Percentiles rank a stretch among this genome's conserved stretches.
phyloP scores from a whole-genome alignment of 2,797 vertebrate species.

The Pristis pectinata region DNA sequence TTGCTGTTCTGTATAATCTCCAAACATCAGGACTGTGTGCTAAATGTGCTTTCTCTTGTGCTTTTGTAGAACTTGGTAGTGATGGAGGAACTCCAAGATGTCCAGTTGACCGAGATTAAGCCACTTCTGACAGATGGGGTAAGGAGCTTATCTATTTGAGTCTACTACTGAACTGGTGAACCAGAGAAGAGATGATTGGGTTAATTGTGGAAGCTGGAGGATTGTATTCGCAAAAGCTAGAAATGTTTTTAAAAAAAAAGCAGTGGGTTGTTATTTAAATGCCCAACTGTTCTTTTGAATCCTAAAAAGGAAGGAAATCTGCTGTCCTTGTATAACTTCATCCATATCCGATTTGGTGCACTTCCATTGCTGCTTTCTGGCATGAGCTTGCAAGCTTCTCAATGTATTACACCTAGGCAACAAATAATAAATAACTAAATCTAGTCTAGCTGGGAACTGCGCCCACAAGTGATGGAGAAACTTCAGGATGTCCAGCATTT shows the following conservation, averaged over 20 bases:
- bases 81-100: slow-evolving; percentile 91
- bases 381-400: no score
- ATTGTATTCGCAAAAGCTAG: not conserved
- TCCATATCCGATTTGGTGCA: not conserved
- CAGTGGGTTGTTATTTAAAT: not conserved
- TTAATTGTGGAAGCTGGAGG: not conserved
- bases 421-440: not conserved
- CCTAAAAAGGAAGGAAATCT: not conserved
- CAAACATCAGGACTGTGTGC: not conserved
- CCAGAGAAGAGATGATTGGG: not conserved
- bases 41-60: not conserved
- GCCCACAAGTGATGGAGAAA: no score
- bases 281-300: not conserved
- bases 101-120: slow-evolving; percentile 90
- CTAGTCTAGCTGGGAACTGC: no score
- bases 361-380: not conserved
- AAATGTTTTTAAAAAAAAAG: not conserved
- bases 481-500: no score
- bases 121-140: slow-evolving; percentile 87
- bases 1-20: no score
- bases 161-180: not conserved
- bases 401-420: not conserved
- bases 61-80: slow-evolving; percentile 38
- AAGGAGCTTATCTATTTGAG: slow-evolving; percentile 42
- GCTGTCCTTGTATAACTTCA: no score